Base-by-base conservation (phyloP, 2,888 invertebrate species). In the Apocheima hispidaria region DNA sequence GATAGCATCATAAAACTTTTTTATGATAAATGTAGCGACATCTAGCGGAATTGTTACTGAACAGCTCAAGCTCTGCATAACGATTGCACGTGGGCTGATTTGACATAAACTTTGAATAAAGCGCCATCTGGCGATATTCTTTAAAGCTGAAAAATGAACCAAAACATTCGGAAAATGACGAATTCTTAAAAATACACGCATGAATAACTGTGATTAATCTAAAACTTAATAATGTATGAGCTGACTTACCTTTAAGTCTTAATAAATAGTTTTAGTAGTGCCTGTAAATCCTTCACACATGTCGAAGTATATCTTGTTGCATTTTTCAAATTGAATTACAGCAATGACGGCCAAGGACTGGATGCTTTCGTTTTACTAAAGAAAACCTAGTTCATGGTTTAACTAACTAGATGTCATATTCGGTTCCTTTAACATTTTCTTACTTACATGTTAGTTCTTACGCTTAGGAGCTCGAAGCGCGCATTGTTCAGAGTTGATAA, bases 101-200 rank as follows among this genome's bases (percentile, higher is more conserved):
- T 6, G 20, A 18, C 2, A 16, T 1, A 9, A n/a, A 40, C 5
- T n/a, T 51, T 38, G 16, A 33, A 18, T 6, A 41, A 1, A 56
- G 58, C 48, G 65, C 43, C 65, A 68, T 65, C 68, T 68, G 30
- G 36, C 49, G 20, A 3, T 20, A 5, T 26, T 16, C 0, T 4
- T 40, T n/a, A 3, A 2, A 14, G 18, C 14, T 26, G n/a, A 6
- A 26, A 43, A 43, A 7, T 23, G 23, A 1, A 23, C 4, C 0
- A 1, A 43, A n/a, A 18, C 18, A 38, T 18, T 20, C 2, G 23
- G n/a, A 23, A n/a, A 23, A 14, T 5, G 6, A 0, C 6, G 2
- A 14, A 9, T 36, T 6, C 6, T 16, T 14, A 9, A n/a, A 36
- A 18, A 16, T 6, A 18, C 7, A 18, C 9, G 0, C 7, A 6